These are phyloP conservation scores for Cerceris ruficornis DNA, from an alignment of 2,888 invertebrate species.

Conservation along the genomic window DNA sequence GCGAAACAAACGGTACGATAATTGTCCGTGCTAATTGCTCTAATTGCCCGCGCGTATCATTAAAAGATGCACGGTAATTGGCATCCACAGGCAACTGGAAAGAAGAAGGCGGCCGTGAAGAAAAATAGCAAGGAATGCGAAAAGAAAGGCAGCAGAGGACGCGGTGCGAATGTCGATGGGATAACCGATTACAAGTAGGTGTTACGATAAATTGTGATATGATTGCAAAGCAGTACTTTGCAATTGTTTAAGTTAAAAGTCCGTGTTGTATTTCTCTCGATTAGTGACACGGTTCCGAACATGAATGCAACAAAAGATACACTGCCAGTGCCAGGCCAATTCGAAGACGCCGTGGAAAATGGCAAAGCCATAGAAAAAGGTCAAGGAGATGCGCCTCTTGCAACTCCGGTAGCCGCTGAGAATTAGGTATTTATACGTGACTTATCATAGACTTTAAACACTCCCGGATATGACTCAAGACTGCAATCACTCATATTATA, in stretches of 20 bases:
- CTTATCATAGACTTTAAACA: slow-evolving; percentile 56
- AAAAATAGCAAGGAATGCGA: slow-evolving; percentile 77
- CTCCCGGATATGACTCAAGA: slow-evolving; percentile 78
- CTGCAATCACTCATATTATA: slow-evolving; percentile 76
- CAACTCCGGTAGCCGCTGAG: slow-evolving; percentile 65
- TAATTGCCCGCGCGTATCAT: too few species aligned
- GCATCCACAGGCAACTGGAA: slow-evolving; percentile 73
- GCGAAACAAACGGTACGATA: too few species aligned
- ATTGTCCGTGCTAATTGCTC: too few species aligned
- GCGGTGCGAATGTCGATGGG: slow-evolving; percentile 75
- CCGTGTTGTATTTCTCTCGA: not conserved
- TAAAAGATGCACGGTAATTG: too few species aligned
- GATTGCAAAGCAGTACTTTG: not conserved
- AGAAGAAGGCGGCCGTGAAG: slow-evolving; percentile 75
- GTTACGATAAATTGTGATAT: not conserved
- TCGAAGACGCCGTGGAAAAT: slow-evolving; percentile 75
- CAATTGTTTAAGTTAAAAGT: not conserved
- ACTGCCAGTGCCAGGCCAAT: slow-evolving; percentile 73
- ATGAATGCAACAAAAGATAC: slow-evolving; percentile 70
- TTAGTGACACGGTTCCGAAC: slow-evolving; percentile 50
- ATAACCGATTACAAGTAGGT: slow-evolving; percentile 77
- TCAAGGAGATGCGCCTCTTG: slow-evolving; percentile 74
- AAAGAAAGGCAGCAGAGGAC: slow-evolving; percentile 74
- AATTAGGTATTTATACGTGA: slow-evolving; percentile 68
- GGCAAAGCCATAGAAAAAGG: slow-evolving; percentile 74